Percentiles rank a stretch among this genome's conserved stretches.
These are phyloP conservation scores for Xiphophorus birchmanni DNA, from an alignment of 2,797 vertebrate species.

Conservation along the genomic window DNA sequence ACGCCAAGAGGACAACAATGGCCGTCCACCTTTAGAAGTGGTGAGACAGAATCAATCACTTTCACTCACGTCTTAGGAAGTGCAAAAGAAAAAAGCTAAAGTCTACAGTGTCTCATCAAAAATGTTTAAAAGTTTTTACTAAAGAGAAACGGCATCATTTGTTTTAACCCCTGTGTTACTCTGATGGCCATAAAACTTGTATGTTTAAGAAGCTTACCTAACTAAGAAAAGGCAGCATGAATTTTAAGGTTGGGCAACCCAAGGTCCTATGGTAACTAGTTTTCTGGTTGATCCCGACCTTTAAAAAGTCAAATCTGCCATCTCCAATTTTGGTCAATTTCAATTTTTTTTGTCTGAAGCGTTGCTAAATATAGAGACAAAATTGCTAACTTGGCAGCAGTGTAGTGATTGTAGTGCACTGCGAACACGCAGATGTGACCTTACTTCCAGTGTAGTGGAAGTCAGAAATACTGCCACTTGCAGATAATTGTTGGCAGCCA, in stretches of 20 bases:
- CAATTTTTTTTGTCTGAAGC: too few relatives aligned
- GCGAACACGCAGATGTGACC: background rate
- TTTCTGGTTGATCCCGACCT: too few relatives aligned
- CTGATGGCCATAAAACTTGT: background rate
- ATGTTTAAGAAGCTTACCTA: too few relatives aligned
- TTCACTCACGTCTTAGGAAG: slow-evolving; percentile 30
- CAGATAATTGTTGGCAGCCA: too few relatives aligned
- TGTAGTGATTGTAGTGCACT: background rate
- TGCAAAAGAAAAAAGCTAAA: slow-evolving; percentile 11
- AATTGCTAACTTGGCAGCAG: too few relatives aligned
- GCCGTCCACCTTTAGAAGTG: slow-evolving; percentile 38
- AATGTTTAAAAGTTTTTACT: background rate
- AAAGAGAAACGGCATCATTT: background rate
- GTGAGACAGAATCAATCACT: background rate
- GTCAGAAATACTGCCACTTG: too few relatives aligned
- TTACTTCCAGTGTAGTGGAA: background rate
- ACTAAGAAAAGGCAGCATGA: background rate
- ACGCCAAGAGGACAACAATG: slow-evolving; percentile 52
- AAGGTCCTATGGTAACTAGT: background rate
- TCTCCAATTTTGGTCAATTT: too few relatives aligned
- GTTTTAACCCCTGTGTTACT: background rate
- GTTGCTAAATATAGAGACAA: too few relatives aligned
- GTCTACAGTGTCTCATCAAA: background rate
- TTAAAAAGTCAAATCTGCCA: too few relatives aligned
- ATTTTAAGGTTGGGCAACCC: background rate